phyloP scores from a whole-genome alignment of 2,888 invertebrate species.

The Zootermopsis nevadensis region DNA sequence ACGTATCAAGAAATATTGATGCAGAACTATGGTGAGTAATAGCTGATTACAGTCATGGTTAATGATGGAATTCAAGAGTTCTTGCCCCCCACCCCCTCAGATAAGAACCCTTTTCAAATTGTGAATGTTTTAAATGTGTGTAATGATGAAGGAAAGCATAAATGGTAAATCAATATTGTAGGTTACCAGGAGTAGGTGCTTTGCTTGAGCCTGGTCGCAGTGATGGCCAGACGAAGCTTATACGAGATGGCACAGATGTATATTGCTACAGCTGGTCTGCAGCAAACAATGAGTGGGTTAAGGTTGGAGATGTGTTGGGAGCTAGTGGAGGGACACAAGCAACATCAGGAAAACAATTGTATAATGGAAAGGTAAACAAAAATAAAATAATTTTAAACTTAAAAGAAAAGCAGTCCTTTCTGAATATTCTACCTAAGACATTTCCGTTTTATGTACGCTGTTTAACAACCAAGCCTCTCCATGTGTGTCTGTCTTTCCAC shows the following conservation, averaged over 20 bases:
- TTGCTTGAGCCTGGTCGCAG: constrained; percentile 79
- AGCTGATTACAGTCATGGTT: no score
- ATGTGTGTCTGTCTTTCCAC: no score
- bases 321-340: constrained; percentile 74
- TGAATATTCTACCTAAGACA: background rate
- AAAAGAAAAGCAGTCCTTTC: background rate
- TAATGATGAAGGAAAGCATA: no score
- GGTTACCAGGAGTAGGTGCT: constrained; percentile 82
- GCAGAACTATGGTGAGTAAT: no score
- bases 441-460: no score
- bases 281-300: constrained; percentile 75
- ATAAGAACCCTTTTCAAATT: no score
- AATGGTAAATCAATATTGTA: background rate
- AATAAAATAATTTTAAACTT: background rate
- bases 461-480: no score
- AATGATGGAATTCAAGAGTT: no score
- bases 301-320: constrained; percentile 91
- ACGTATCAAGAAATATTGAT: no score
- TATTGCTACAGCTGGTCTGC: constrained; percentile 84
- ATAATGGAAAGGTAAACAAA: constrained; percentile 78
- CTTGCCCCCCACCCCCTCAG: no score
- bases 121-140: no score
- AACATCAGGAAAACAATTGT: constrained; percentile 78
- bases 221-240: constrained; percentile 88
- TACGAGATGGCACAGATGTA: constrained; percentile 77